Conservation (phyloP, 92 coral and sea anemone species). For the Epizoanthus ramosus region DNA sequence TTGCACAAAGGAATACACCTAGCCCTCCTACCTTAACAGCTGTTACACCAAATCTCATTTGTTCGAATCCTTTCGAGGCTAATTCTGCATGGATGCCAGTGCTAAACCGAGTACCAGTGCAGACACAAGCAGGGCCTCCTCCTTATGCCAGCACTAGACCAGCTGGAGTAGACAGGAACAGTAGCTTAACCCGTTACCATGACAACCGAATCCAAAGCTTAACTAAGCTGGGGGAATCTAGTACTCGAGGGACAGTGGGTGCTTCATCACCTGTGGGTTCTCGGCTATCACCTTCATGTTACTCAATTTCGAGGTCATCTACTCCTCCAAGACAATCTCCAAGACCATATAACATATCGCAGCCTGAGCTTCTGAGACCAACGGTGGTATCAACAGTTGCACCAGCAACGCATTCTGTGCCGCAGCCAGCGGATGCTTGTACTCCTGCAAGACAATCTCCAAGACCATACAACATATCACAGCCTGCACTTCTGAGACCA, state of each 20-base stretch:
- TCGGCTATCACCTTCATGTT: neutral
- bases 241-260: slow-evolving; percentile 16
- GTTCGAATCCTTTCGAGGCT: slow-evolving; percentile 11
- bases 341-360: neutral
- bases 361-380: neutral
- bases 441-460: too few relatives aligned
- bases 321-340: neutral
- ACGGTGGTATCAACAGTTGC: too few relatives aligned
- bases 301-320: neutral
- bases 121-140: neutral
- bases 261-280: neutral
- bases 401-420: too few relatives aligned
- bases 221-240: neutral
- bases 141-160: neutral
- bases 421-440: too few relatives aligned
- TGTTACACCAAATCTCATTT: neutral
- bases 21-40: slow-evolving; percentile 24
- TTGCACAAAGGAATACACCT: slow-evolving; percentile 5
- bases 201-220: neutral
- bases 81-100: slow-evolving; percentile 34
- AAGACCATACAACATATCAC: too few relatives aligned
- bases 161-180: neutral
- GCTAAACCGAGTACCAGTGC: slow-evolving; percentile 13
- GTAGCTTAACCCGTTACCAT: neutral
- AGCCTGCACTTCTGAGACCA: too few relatives aligned